Evolutionary conservation across 2,888 invertebrate species (phyloP).

Genomic region (Auanema freiburgensis): DNA sequence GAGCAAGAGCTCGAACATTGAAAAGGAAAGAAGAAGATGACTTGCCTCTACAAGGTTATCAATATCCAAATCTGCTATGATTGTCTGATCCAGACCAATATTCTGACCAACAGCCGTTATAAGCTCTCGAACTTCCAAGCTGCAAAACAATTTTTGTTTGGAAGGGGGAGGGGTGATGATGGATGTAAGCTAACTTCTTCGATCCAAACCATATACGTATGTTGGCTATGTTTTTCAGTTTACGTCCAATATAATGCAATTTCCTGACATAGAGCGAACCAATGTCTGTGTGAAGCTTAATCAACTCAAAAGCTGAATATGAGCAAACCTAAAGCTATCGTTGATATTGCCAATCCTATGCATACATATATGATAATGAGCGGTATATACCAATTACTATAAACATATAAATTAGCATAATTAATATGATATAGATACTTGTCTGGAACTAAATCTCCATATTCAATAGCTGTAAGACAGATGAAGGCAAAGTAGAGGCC

Average conservation of each 20-base stretch:
- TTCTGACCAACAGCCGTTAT: slow-evolving; percentile 59
- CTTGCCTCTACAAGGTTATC: slow-evolving; percentile 54
- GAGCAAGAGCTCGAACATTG: not conserved
- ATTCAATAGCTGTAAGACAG: slow-evolving; percentile 63
- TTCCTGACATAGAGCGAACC: slow-evolving; percentile 60
- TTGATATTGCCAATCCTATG: slow-evolving; percentile 60
- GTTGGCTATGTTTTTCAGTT: slow-evolving; percentile 55
- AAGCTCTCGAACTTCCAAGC: slow-evolving; percentile 56
- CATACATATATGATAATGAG: slow-evolving; percentile 60
- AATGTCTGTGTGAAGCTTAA: slow-evolving; percentile 44
- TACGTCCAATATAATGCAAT: slow-evolving; percentile 56
- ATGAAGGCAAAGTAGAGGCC: slow-evolving; percentile 59
- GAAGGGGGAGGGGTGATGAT: not conserved
- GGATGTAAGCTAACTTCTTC: slow-evolving; percentile 44
- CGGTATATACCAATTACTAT: slow-evolving; percentile 53
- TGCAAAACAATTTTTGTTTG: slow-evolving; percentile 16
- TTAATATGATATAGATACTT: slow-evolving; percentile 27
- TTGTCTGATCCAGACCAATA: slow-evolving; percentile 56
- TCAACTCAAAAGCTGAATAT: not conserved
- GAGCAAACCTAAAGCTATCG: slow-evolving; percentile 55
- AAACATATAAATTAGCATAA: slow-evolving; percentile 13
- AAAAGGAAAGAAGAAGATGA: not conserved
- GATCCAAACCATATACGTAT: slow-evolving; percentile 61
- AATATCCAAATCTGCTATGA: slow-evolving; percentile 56
- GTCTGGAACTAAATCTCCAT: slow-evolving; percentile 57